phyloP scores from a whole-genome alignment of 2,113 vertebrate genomes.

The Chauna torquata region DNA sequence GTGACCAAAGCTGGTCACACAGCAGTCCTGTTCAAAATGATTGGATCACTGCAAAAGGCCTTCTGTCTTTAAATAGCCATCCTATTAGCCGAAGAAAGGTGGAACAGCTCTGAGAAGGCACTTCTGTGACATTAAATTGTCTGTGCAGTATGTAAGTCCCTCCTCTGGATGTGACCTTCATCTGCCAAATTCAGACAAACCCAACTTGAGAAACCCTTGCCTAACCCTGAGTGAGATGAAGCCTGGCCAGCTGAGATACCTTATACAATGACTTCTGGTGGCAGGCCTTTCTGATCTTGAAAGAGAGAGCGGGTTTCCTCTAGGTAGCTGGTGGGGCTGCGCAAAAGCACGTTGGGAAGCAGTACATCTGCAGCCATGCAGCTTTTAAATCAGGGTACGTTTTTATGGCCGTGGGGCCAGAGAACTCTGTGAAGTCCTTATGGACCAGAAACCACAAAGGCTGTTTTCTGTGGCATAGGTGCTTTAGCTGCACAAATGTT shows the following conservation, averaged over 20 bases:
- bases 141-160: not conserved
- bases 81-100: constrained; percentile 32
- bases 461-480: not conserved
- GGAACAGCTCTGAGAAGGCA: constrained; percentile 27
- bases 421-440: not conserved
- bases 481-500: not conserved
- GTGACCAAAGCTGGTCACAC: not conserved
- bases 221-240: not conserved
- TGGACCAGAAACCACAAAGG: not conserved
- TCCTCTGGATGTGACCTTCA: not conserved
- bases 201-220: not conserved
- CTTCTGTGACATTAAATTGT: constrained; percentile 25
- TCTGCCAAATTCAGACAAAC: not conserved
- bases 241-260: not conserved
- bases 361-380: not conserved
- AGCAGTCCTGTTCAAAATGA: constrained; percentile 17
- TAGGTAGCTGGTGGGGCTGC: accelerated
- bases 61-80: constrained; percentile 51
- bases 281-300: not conserved
- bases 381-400: accelerated
- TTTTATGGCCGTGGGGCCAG: accelerated
- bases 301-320: not conserved
- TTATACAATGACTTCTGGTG: not conserved
- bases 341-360: accelerated
- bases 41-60: not conserved